Base-by-base conservation (phyloP, 2,797 vertebrate species). In the Scolopax rusticola region DNA sequence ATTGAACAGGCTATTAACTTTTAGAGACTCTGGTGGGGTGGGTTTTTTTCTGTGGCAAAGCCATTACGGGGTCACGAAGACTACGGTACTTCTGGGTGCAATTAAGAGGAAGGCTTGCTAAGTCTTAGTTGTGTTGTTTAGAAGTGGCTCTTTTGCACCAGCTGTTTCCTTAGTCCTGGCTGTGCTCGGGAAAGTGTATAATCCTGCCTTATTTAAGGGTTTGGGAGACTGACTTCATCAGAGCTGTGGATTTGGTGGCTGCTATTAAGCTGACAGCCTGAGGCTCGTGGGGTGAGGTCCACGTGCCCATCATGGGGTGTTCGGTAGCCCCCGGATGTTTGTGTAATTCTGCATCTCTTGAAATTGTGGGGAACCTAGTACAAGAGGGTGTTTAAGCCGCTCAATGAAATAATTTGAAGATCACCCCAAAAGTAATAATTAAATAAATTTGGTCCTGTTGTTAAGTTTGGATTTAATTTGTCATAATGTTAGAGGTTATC, bases 1-100 rank as follows among this genome's bases (percentile, higher is more conserved):
- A 89, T 93, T 80, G 86, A 95, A 95, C 96, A 96, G 95, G 76
- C 96, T 91, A 59, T 96, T 94, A 95, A 82, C 65, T 94, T 86
- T 91, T 65, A 94, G 69, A 47, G 63, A 45, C 75, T 65, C 19
- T 30, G 30, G 51, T 30, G 51, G 28, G 48, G 48, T 51, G 50
- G 16, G 7, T 36, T 1, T 67, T 50, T 56, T 73, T 59, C 59
- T 74, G 53, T 85, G 83, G 73, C 77, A 59, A 60, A 87, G 67
- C 71, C 86, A 47, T 77, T 45, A 47, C 5, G 11, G 92, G 75
- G 93, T 47, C 89, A 57, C 19, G 8, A 11, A 84, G 51, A 56
- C 89, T 96, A 20, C 70, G 61, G 87, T 87, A 77, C 86, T 89
- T 92, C 85, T 93, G 92, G 88, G 61, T 83, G 83, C 70, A 67